Percentiles rank a stretch among this genome's conserved stretches.
Conservation (phyloP, 2,888 invertebrate species). For the Tribolium freemani region DNA sequence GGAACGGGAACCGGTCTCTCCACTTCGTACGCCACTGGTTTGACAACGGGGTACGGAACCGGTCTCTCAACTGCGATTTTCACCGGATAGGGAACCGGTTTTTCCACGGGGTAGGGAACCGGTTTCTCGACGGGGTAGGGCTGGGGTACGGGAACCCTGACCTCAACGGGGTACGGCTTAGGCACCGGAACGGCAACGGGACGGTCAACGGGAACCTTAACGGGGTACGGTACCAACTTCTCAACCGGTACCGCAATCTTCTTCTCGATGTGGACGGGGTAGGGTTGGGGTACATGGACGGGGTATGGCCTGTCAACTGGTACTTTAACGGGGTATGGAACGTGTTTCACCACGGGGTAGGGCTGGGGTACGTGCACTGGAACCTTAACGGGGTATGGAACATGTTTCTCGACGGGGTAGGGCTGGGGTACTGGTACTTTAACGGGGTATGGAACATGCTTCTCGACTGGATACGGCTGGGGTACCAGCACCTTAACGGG, state of each 20-base stretch:
- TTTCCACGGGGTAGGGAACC: conserved; percentile 77
- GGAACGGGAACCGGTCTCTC: conserved; percentile 75
- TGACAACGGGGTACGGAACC: conserved; percentile 77
- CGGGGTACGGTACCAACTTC: conserved; percentile 73
- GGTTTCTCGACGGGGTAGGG: conserved; percentile 78
- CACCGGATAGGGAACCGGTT: conserved; percentile 75
- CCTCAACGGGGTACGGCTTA: conserved; percentile 64
- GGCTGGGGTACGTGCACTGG: conserved; percentile 83
- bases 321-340: conserved; percentile 80
- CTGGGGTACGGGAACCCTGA: conserved; percentile 76
- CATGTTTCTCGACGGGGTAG: conserved; percentile 83
- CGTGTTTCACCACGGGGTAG: conserved; percentile 78
- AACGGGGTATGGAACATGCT: conserved; percentile 81
- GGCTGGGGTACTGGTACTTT: conserved; percentile 83
- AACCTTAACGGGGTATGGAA: conserved; percentile 82
- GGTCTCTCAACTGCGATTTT: conserved; percentile 77
- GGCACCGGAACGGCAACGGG: conserved; percentile 75
- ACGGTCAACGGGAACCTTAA: conserved; percentile 78
- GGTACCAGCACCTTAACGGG: conserved; percentile 85
- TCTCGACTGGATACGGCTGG: conserved; percentile 86
- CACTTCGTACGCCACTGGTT: conserved; percentile 78
- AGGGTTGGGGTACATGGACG: conserved; percentile 78
- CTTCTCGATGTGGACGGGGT: conserved; percentile 78
- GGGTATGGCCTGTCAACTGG: conserved; percentile 80
- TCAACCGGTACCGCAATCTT: conserved; percentile 78